Evolutionary conservation across 1,140 invertebrate genomes (phyloP).

Genomic region (Pseudomyrmex dendroicus): DNA sequence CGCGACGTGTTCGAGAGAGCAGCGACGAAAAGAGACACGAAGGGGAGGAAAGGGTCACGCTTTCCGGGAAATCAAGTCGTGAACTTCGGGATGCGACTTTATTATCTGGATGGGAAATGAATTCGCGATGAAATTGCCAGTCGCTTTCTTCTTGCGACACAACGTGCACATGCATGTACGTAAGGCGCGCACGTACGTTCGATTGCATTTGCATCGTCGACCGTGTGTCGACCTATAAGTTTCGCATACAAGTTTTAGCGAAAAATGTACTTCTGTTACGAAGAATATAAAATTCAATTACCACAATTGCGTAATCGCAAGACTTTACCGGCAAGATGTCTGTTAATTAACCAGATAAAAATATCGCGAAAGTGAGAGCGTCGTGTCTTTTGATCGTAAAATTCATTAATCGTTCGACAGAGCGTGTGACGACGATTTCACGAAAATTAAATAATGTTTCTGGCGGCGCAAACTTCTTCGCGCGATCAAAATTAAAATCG

Average conservation of each 20-base stretch:
- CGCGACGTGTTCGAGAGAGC: constrained; percentile 18
- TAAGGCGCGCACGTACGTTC: neutral
- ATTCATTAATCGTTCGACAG: neutral
- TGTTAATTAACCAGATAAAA: constrained; percentile 41
- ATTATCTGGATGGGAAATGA: constrained; percentile 30
- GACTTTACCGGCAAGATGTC: neutral
- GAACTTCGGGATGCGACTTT: constrained; percentile 31
- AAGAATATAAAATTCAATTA: neutral
- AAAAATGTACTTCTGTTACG: neutral
- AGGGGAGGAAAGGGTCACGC: constrained; percentile 12
- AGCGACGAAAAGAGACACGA: constrained; percentile 29
- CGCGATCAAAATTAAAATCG: constrained; percentile 55
- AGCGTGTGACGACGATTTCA: neutral
- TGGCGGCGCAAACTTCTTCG: neutral
- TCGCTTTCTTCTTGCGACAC: constrained; percentile 40
- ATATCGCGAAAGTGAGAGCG: neutral
- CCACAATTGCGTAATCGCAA: constrained; percentile 22
- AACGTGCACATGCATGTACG: constrained; percentile 2
- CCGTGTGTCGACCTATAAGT: no score
- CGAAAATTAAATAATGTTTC: constrained; percentile 27
- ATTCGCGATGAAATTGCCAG: constrained; percentile 34
- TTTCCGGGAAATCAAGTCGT: constrained; percentile 37
- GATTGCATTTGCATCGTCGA: neutral
- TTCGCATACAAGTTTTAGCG: neutral
- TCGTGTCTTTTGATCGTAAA: constrained; percentile 25